Evolutionary conservation across 1,140 invertebrate species (phyloP).

Genomic region (Homarus americanus): DNA sequence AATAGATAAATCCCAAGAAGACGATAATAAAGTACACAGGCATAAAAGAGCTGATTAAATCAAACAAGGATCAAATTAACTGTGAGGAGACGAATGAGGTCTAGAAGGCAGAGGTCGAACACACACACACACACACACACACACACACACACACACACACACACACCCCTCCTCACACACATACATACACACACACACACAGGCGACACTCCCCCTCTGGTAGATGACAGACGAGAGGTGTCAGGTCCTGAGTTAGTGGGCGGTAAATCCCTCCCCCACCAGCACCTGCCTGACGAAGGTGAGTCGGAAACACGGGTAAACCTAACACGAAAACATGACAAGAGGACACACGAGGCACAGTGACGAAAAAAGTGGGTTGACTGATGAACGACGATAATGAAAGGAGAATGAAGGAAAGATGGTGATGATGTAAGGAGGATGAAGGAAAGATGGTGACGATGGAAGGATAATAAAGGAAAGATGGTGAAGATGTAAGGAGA

Average conservation of each 20-base stretch:
- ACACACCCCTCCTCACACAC: conserved; percentile 19
- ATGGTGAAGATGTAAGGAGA: neutral
- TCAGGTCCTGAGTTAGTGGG: conserved; percentile 13
- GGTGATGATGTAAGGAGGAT: no score
- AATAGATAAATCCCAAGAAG: no score
- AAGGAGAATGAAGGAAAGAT: no score
- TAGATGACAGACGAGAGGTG: conserved; percentile 20
- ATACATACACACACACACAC: neutral
- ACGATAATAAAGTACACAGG: conserved; percentile 44
- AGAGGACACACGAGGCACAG: no score
- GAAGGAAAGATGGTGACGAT: no score
- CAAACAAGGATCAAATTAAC: conserved; percentile 61
- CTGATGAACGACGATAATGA: no score
- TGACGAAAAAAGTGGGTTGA: neutral
- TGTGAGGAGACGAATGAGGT: conserved; percentile 44
- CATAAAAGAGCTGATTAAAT: conserved; percentile 57
- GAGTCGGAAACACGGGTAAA: neutral
- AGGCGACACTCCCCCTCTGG: neutral
- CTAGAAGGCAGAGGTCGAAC: conserved; percentile 3
- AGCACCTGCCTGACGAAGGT: conserved; percentile 34
- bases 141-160: conserved; percentile 52
- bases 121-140: conserved; percentile 45
- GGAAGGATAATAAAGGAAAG: neutral
- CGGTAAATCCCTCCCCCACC: neutral
- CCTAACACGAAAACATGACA: neutral